A percentile compares a stretch with the other conserved stretches of the same genome.
Evolutionary conservation across 2,113 vertebrate genomes (phyloP).

Genomic region (Leucoraja erinaceus): DNA sequence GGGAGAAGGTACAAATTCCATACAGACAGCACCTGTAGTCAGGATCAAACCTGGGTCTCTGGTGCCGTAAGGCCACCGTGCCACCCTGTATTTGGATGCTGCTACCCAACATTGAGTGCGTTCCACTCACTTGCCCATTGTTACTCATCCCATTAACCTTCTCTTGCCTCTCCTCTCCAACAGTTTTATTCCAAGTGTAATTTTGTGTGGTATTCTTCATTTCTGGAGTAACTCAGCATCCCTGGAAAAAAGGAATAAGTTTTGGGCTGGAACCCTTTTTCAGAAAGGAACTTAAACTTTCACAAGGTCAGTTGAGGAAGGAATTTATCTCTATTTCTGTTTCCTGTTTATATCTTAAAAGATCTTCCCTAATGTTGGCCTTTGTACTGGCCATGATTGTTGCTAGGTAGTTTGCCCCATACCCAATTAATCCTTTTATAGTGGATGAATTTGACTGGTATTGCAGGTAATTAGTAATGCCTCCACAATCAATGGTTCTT

Average conservation of each 20-base stretch:
- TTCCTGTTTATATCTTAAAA: neutral
- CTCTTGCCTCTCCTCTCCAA: neutral
- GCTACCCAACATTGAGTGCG: neutral
- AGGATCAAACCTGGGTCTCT: too few species aligned
- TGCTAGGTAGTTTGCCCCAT: neutral
- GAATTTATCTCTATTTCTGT: neutral
- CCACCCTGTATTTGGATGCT: neutral
- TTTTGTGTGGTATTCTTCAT: neutral
- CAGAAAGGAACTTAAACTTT: neutral
- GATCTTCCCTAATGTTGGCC: neutral
- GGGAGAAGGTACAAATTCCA: too few species aligned
- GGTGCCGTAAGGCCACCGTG: too few species aligned
- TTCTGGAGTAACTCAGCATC: neutral
- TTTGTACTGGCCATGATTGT: neutral
- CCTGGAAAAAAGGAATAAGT: too few species aligned
- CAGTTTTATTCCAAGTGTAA: neutral
- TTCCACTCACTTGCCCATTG: neutral
- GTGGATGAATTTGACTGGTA: neutral
- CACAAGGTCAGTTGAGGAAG: neutral
- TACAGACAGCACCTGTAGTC: too few species aligned
- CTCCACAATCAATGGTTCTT: neutral
- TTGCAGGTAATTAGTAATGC: neutral
- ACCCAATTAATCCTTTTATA: neutral
- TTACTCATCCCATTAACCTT: neutral
- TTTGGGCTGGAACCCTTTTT: neutral